Percentiles rank a stretch among this genome's conserved stretches.
Conservation (phyloP, 2,888 invertebrate species). For the Flexamia atlantica region DNA sequence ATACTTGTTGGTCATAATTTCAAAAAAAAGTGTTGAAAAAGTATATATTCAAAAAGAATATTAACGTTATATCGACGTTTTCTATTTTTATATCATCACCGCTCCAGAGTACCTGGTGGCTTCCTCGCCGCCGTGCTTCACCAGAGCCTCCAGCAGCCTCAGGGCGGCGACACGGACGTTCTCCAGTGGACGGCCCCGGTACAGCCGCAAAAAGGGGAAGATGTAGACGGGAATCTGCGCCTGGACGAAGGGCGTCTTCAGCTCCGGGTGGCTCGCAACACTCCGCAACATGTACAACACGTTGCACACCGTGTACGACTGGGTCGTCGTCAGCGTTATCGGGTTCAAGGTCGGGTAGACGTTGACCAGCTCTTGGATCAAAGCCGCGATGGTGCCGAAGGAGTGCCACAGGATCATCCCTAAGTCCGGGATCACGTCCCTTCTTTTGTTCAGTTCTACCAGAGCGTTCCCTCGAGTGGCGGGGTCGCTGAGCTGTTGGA, state of each 20-base stretch:
- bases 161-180: not conserved
- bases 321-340: not conserved
- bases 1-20: no score
- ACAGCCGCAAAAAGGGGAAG: not conserved
- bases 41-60: no score
- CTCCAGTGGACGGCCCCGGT: not conserved
- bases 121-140: not conserved
- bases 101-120: not conserved
- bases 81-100: no score
- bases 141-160: not conserved
- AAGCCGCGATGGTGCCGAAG: not conserved
- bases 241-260: not conserved
- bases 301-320: not conserved
- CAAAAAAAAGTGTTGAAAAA: no score
- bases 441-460: not conserved
- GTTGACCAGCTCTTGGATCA: not conserved
- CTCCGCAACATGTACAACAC: not conserved
- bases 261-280: conserved; percentile 7
- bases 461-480: not conserved
- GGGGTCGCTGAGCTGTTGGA: conserved; percentile 1
- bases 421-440: conserved; percentile 19
- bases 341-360: not conserved
- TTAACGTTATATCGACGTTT: no score
- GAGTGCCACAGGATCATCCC: conserved; percentile 23
- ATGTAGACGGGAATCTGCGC: conserved; percentile 1